phyloP scores from a whole-genome alignment of 2,888 invertebrate genomes.

The Caenorhabditis sp. region DNA sequence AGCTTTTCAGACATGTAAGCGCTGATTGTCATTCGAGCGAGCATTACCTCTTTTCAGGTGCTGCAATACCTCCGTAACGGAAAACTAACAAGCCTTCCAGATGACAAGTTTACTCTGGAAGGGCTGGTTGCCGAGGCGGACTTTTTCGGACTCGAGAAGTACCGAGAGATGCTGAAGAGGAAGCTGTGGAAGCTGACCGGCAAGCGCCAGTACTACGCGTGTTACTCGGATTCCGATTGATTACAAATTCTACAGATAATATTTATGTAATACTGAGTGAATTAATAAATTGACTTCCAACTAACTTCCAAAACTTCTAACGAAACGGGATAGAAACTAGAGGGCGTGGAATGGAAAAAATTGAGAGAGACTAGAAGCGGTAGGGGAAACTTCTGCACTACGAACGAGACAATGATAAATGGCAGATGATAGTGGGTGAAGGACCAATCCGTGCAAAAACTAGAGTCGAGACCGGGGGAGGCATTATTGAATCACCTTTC shows the following conservation, averaged over 20 bases:
- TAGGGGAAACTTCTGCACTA: neutral
- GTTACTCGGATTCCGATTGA: conserved; percentile 64
- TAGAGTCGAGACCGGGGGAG: conserved; percentile 43
- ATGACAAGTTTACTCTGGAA: conserved; percentile 54
- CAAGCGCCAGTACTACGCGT: conserved; percentile 58
- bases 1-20: conserved; percentile 55
- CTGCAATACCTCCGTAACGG: conserved; percentile 65
- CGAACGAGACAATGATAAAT: neutral
- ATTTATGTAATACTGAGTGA: neutral
- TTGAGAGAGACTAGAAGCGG: neutral
- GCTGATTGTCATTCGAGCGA: neutral
- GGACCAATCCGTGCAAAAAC: too few relatives aligned
- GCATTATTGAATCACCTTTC: conserved; percentile 22
- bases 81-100: conserved; percentile 53
- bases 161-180: conserved; percentile 59
- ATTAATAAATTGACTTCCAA: neutral
- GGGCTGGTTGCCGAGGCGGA: conserved; percentile 57
- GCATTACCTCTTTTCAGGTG: too few relatives aligned
- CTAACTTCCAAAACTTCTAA: neutral
- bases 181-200: conserved; percentile 65
- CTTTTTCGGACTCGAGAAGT: conserved; percentile 61
- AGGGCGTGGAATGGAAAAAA: too few relatives aligned
- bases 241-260: too few relatives aligned
- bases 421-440: neutral
- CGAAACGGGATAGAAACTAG: neutral